Percentiles rank a stretch among this genome's conserved stretches.
Conservation (phyloP, 2,797 vertebrate species). For the Chlorospingus semifuscus region DNA sequence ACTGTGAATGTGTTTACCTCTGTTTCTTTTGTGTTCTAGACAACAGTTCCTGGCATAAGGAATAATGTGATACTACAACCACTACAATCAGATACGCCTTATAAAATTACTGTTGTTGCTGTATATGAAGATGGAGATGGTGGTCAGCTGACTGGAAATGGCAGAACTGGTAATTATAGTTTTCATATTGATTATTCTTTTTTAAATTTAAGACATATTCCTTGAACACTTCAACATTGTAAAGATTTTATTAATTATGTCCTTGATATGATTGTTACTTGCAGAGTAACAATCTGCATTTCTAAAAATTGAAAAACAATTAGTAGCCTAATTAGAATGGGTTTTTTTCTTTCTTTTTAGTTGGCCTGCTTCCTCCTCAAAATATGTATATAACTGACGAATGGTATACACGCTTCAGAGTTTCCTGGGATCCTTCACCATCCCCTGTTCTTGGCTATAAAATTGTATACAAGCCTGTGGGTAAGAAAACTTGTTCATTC, state of each 20-base stretch:
- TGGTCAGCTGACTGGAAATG: conserved; percentile 85
- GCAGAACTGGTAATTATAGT: conserved; percentile 83
- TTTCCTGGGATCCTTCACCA: conserved; percentile 90
- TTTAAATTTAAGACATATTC: background rate
- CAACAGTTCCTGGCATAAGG: conserved; percentile 89
- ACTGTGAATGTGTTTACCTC: background rate
- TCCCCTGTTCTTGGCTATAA: conserved; percentile 93
- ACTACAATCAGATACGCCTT: conserved; percentile 88
- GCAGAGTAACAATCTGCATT: background rate
- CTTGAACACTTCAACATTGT: background rate
- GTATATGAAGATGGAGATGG: conserved; percentile 91
- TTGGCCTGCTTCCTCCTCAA: conserved; percentile 88
- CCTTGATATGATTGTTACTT: background rate
- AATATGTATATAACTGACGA: conserved; percentile 94
- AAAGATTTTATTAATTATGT: background rate
- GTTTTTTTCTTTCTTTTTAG: conserved; percentile 71
- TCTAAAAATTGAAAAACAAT: background rate
- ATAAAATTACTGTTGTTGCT: conserved; percentile 93
- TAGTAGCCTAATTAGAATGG: background rate
- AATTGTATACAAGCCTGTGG: conserved; percentile 88
- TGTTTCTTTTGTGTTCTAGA: conserved; percentile 74
- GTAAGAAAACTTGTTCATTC: conserved; percentile 72
- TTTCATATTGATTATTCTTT: background rate
- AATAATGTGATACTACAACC: conserved; percentile 90
- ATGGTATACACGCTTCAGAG: conserved; percentile 96